These are phyloP conservation scores for Otus sunia DNA, from an alignment of 2,113 vertebrate genomes.

Conservation along the genomic window DNA sequence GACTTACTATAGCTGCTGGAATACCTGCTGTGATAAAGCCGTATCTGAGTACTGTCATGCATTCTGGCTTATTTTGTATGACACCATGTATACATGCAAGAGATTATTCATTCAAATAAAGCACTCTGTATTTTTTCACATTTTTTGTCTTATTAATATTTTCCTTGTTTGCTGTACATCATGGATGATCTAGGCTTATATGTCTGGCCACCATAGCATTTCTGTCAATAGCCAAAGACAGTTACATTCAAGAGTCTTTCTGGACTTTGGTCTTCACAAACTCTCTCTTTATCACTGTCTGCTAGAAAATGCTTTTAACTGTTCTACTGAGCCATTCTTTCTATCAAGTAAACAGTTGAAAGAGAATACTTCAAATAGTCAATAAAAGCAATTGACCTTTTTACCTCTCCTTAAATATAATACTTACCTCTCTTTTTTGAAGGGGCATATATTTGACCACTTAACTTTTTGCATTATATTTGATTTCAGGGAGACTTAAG, in stretches of 20 bases:
- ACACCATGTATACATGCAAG: background rate
- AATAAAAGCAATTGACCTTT: constrained; percentile 1
- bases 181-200: background rate
- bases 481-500: background rate
- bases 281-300: background rate
- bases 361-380: background rate
- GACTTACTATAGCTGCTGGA: background rate
- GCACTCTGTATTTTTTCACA: fast-evolving
- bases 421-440: background rate
- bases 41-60: background rate
- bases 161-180: background rate
- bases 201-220: background rate
- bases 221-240: background rate
- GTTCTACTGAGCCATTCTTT: background rate
- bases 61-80: background rate
- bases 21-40: background rate
- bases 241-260: background rate
- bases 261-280: background rate
- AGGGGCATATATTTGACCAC: background rate
- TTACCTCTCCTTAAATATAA: background rate
- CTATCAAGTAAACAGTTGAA: background rate
- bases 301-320: background rate
- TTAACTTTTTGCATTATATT: background rate
- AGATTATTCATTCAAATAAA: background rate
- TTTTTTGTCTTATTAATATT: background rate